Conservation (phyloP, 2,113 vertebrate species). For the Sinocyclocheilus rhinocerous region DNA sequence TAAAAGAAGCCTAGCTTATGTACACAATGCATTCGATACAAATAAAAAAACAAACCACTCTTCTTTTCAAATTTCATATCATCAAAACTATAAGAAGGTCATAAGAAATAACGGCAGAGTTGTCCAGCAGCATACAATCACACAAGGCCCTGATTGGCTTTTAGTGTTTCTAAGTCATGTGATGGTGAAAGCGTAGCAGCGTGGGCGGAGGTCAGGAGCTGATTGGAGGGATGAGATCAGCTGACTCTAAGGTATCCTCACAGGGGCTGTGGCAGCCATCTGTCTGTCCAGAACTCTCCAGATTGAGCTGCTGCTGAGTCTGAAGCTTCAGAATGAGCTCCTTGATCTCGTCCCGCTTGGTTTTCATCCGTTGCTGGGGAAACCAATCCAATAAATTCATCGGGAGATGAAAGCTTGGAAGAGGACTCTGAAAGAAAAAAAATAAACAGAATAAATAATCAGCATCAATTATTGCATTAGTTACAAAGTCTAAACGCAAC, state of each 20-base stretch:
- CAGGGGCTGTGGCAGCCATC: constrained; percentile 34
- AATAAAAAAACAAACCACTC: constrained; percentile 53
- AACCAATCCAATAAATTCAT: constrained; percentile 95
- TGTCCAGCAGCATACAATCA: constrained; percentile 71
- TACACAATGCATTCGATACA: constrained; percentile 89
- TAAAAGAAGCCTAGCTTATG: constrained; percentile 76
- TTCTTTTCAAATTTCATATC: constrained; percentile 51
- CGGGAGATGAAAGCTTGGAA: constrained; percentile 91
- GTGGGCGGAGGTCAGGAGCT: constrained; percentile 73
- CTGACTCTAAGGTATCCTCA: constrained; percentile 60
- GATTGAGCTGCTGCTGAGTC: constrained; percentile 82
- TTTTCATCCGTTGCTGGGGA: constrained; percentile 93
- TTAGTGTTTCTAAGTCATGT: constrained; percentile 62
- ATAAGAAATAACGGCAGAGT: constrained; percentile 39
- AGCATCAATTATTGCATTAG: neutral
- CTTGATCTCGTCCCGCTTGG: constrained; percentile 92
- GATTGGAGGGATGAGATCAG: constrained; percentile 60
- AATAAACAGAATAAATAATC: neutral
- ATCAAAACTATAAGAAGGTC: constrained; percentile 75
- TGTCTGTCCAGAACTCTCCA: constrained; percentile 57
- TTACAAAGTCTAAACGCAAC: neutral
- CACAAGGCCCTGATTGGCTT: constrained; percentile 67
- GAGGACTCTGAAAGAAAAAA: constrained; percentile 76
- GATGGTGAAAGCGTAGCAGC: constrained; percentile 54
- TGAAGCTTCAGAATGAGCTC: constrained; percentile 90